Evolutionary conservation across 1,140 invertebrate species (phyloP).

Genomic region (Listronotus bonariensis): DNA sequence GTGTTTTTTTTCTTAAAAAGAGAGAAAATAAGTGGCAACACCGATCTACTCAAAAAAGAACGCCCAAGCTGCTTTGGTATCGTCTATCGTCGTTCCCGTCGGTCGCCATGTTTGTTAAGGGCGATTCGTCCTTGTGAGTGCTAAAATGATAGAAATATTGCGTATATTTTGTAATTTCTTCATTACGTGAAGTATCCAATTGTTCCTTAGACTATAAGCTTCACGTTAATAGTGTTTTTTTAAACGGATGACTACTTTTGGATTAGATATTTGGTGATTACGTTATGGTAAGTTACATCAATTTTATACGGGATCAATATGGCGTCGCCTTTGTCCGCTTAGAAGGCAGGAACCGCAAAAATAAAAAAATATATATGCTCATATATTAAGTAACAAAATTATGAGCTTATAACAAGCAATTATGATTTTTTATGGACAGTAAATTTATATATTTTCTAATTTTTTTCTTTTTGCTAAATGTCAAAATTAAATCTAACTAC

Average conservation of each 20-base stretch:
- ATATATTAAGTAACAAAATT: too few species aligned
- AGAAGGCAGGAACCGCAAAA: not conserved
- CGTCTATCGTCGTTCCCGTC: slow-evolving; percentile 10
- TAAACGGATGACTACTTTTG: slow-evolving; percentile 59
- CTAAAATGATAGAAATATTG: slow-evolving; percentile 60
- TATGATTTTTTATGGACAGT: not conserved
- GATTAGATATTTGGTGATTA: slow-evolving; percentile 63
- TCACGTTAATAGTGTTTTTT: slow-evolving; percentile 56
- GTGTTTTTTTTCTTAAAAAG: too few species aligned
- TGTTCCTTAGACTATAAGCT: slow-evolving; percentile 54
- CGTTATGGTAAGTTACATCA: slow-evolving; percentile 64
- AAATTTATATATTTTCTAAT: too few species aligned
- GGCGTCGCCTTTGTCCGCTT: slow-evolving; percentile 61
- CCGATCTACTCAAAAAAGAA: not conserved
- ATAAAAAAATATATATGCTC: too few species aligned
- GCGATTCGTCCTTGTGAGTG: slow-evolving; percentile 60
- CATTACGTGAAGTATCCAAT: slow-evolving; percentile 62
- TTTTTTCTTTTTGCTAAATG: too few species aligned
- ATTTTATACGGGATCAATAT: slow-evolving; percentile 59
- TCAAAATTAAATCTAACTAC: too few species aligned
- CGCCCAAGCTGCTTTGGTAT: slow-evolving; percentile 9
- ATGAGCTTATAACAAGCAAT: not conserved
- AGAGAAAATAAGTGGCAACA: slow-evolving; percentile 3
- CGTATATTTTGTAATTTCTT: slow-evolving; percentile 58
- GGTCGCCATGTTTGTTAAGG: slow-evolving; percentile 65